Conservation (phyloP, 1,140 invertebrate species). For the Ceratosolen fusciceps region DNA sequence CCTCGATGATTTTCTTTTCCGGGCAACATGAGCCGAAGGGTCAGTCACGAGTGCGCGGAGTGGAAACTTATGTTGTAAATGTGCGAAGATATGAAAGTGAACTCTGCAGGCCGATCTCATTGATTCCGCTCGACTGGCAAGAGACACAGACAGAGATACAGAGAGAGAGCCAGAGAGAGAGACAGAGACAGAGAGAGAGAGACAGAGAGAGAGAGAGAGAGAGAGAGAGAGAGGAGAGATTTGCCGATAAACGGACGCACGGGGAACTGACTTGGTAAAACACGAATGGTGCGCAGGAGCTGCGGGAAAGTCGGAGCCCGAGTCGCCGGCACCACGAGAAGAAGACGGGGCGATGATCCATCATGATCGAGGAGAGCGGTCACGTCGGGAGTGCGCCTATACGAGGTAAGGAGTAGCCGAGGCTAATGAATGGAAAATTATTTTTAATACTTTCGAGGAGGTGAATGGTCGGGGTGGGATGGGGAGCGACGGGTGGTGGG, state of each 20-base stretch:
- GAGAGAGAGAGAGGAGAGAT: no score
- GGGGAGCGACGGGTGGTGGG: no score
- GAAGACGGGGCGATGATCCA: neutral
- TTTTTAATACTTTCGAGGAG: no score
- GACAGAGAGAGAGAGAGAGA: no score
- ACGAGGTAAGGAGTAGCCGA: slow-evolving; percentile 35
- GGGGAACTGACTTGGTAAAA: neutral
- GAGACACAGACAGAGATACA: no score
- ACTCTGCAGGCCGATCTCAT: neutral
- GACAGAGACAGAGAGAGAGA: no score
- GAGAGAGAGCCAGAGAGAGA: no score
- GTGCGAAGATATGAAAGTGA: slow-evolving; percentile 24
- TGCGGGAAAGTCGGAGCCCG: neutral
- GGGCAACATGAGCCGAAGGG: neutral
- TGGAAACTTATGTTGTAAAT: slow-evolving; percentile 24
- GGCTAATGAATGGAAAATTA: neutral
- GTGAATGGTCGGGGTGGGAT: no score
- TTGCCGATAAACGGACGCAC: neutral
- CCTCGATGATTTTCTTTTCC: neutral
- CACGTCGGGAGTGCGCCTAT: neutral
- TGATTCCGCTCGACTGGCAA: neutral
- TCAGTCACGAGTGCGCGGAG: slow-evolving; percentile 27
- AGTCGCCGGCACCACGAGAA: neutral
- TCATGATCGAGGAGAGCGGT: neutral
- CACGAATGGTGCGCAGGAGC: neutral